Percentiles rank a stretch among this genome's conserved stretches.
These are phyloP conservation scores for Agrochola macilenta DNA, from an alignment of 2,888 invertebrate genomes.

Conservation along the genomic window DNA sequence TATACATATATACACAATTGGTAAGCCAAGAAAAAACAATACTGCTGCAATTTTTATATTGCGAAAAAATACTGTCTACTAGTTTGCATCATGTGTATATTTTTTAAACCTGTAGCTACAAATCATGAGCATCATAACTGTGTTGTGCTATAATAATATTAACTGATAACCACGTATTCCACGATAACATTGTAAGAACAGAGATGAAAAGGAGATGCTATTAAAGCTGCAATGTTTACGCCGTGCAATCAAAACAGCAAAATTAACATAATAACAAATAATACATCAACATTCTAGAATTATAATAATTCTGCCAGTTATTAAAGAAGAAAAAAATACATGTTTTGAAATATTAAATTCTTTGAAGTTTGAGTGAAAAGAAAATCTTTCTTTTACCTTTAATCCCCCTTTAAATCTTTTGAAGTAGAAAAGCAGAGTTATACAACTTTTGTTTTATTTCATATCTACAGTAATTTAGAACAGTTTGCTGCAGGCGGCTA, in stretches of 20 bases:
- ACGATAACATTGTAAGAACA: neutral
- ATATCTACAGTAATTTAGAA: slow-evolving; percentile 17
- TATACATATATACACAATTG: too few species aligned
- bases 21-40: neutral
- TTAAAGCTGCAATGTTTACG: neutral
- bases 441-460: slow-evolving; percentile 23
- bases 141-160: neutral
- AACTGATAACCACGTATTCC: neutral
- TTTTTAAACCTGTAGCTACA: neutral
- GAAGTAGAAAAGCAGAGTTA: neutral
- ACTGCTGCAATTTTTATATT: too few species aligned
- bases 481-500: slow-evolving; percentile 22
- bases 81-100: too few species aligned
- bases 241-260: neutral
- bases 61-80: neutral
- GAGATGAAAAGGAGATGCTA: neutral
- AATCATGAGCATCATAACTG: neutral
- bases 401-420: slow-evolving; percentile 2
- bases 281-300: neutral
- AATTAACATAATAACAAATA: neutral
- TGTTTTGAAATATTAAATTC: slow-evolving; percentile 5
- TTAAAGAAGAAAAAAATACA: too few species aligned
- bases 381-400: neutral
- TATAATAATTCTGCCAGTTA: neutral
- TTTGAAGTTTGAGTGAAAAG: neutral